A percentile compares a stretch with the other conserved stretches of the same genome.
phyloP scores from a whole-genome alignment of 2,888 invertebrate species.

The Lasioglossum villosulum region DNA sequence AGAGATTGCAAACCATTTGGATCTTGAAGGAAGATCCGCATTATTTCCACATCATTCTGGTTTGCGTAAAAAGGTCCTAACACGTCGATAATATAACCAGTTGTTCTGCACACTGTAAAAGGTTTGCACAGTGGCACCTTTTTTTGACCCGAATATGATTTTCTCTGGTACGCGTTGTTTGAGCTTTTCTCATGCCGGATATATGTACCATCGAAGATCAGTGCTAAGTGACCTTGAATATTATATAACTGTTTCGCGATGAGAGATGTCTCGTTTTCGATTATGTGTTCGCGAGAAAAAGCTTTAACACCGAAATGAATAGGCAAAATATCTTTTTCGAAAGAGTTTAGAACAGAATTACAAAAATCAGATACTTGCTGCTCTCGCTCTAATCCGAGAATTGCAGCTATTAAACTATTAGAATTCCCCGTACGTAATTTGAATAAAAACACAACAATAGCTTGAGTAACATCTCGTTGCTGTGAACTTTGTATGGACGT shows the following conservation, averaged over 20 bases:
- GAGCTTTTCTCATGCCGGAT: conserved; percentile 61
- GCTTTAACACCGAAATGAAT: too few species aligned
- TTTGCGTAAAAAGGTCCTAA: not conserved
- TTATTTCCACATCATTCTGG: too few species aligned
- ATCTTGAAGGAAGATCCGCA: too few species aligned
- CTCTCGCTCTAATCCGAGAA: conserved; percentile 62
- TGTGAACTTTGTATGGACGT: not conserved
- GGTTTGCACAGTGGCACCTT: not conserved
- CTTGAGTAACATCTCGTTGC: not conserved
- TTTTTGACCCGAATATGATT: too few species aligned
- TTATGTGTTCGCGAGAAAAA: conserved; percentile 52
- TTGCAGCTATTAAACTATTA: not conserved
- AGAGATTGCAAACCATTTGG: too few species aligned
- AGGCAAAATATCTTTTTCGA: too few species aligned
- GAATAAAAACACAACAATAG: not conserved
- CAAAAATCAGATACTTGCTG: too few species aligned
- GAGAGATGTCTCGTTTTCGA: conserved; percentile 49
- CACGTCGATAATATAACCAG: not conserved
- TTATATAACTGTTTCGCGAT: conserved; percentile 50
- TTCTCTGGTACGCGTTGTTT: conserved; percentile 51
- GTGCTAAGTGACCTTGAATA: conserved; percentile 41
- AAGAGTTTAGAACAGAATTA: too few species aligned
- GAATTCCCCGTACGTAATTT: not conserved
- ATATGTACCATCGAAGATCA: conserved; percentile 65
- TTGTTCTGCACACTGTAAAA: not conserved